Evolutionary conservation across 2,888 invertebrate species (phyloP).

Genomic region (Oeneis ivallda): DNA sequence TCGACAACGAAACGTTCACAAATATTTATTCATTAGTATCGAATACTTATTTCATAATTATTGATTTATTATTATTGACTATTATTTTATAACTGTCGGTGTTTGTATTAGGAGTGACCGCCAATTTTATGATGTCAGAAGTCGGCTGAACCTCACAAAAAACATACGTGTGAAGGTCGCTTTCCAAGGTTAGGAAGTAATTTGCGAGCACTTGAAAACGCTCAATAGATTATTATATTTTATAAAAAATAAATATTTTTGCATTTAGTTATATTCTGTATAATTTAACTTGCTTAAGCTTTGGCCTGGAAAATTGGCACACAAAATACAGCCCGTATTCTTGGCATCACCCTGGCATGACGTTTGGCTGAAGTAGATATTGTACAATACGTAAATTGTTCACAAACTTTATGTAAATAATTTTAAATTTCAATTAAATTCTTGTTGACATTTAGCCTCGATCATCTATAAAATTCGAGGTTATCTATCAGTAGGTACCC

Average conservation of each 20-base stretch:
- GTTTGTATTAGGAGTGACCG: slow-evolving; percentile 1
- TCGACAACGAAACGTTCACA: not conserved
- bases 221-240: too few species aligned
- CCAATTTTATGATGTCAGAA: slow-evolving; percentile 19
- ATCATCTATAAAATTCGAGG: not conserved
- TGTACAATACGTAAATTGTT: too few species aligned
- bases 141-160: slow-evolving; percentile 10
- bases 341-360: too few species aligned
- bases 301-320: too few species aligned
- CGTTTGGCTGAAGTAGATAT: too few species aligned
- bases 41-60: too few species aligned
- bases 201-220: not conserved
- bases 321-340: too few species aligned
- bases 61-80: slow-evolving; percentile 11
- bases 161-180: slow-evolving; percentile 9
- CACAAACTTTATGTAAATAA: too few species aligned
- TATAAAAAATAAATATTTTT: too few species aligned
- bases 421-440: not conserved
- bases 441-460: not conserved
- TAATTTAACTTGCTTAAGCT: too few species aligned
- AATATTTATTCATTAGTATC: slow-evolving; percentile 12
- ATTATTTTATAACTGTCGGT: slow-evolving; percentile 11
- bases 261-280: too few species aligned
- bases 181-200: slow-evolving; percentile 5
- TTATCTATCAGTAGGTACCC: not conserved